Conservation (phyloP, 2,113 vertebrate species). For the Sigmodon hispidus region DNA sequence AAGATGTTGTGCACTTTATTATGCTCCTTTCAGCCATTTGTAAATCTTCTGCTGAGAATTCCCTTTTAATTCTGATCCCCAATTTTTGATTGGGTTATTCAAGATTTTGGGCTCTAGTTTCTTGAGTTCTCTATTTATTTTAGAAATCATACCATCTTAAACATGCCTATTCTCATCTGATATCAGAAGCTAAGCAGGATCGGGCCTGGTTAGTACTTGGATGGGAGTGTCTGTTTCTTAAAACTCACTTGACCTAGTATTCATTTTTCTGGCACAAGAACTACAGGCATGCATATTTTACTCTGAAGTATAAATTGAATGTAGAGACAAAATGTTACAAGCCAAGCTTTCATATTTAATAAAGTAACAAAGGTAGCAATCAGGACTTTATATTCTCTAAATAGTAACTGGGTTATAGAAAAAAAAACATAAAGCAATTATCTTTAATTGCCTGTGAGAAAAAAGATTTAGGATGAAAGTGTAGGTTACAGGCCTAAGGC, state of each 20-base stretch:
- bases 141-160: too few species aligned
- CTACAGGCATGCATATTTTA: conserved; percentile 32
- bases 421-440: conserved; percentile 57
- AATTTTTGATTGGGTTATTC: too few species aligned
- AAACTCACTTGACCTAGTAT: conserved; percentile 1
- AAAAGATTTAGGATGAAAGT: conserved; percentile 55
- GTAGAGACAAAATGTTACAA: neutral
- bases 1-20: too few species aligned
- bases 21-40: too few species aligned
- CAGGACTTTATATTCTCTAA: conserved; percentile 48
- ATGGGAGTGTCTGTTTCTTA: neutral
- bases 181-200: too few species aligned
- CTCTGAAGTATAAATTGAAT: neutral
- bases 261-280: neutral
- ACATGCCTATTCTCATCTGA: too few species aligned
- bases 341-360: conserved; percentile 42
- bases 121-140: too few species aligned
- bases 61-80: too few species aligned
- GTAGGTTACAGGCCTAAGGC: conserved; percentile 36
- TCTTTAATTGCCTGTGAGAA: conserved; percentile 58
- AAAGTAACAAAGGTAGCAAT: conserved; percentile 48
- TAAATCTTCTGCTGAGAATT: too few species aligned
- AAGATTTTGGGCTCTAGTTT: too few species aligned
- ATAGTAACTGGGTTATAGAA: conserved; percentile 54
- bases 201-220: too few species aligned